Evolutionary conservation across 2,797 vertebrate species (phyloP), one percentile per base, ranked within the genome.

Genomic region (Sus cebifrons): DNA sequence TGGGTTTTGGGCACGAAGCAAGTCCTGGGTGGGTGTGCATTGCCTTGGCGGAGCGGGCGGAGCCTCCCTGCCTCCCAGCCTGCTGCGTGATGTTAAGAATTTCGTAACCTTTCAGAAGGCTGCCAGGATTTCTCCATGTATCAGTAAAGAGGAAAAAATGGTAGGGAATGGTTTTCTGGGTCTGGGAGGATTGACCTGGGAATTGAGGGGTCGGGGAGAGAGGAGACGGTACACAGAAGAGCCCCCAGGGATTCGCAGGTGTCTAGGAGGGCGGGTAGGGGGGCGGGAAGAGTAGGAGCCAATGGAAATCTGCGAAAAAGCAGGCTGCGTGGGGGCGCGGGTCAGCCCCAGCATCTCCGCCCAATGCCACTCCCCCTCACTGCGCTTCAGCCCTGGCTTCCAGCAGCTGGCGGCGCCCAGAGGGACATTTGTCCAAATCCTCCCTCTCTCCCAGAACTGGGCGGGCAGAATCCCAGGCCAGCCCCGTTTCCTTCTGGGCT

Each of bases 1-100:
- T 17, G 0, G 58, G 77, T 36, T 83, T 94, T 40, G 54, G 32
- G 68, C n/a, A 65, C 29, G 70, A 65, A 56, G 36, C 23, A 25
- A 67, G 65, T 78, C 52, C 91, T 89, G 49, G 65, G 56, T 54
- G 86, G 81, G 86, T 27, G 13, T 49, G 29, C 82, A 44, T 17
- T 85, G 67, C 58, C 60, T 75, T 52, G 12, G 15, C 32, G 81
- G 60, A 32, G 20, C 10, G 11, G 11, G 27, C 40, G 29, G 54
- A 49, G 27, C 44, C 68, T 56, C 68, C 56, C 20, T 52, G 71
- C 65, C n/a, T 65, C 75, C 60, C 52, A 3, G 86, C 29, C 23
- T 71, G 32, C 82, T 21, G 40, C 85, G n/a, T 56, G 82, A 77
- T 86, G 92, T 60, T 87, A 85, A 75, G 40, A 92, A 70, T 60